Percentiles rank a stretch among this genome's conserved stretches.
These are phyloP conservation scores for Axinella damicornis DNA, from an alignment of 37 sponge, comb jelly and placozoan species.

Conservation along the genomic window DNA sequence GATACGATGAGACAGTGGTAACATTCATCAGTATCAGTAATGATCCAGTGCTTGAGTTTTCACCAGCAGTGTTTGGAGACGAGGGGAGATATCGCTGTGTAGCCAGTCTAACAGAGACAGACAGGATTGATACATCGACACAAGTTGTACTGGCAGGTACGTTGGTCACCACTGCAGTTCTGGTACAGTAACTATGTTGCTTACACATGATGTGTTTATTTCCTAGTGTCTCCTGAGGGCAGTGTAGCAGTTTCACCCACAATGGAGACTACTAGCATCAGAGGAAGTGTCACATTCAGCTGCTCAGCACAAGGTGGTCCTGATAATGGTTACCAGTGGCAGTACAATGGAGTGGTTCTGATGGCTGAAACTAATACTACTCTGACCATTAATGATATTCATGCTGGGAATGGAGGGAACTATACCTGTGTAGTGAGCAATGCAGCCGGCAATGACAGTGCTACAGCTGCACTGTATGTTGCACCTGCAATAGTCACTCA, in stretches of 20 bases:
- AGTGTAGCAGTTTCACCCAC: conserved; percentile 10
- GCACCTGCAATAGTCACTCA: background rate
- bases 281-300: background rate
- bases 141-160: no score
- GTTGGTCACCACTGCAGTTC: no score
- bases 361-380: background rate
- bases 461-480: conserved; percentile 16
- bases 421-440: conserved; percentile 48
- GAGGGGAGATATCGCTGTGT: conserved; percentile 33
- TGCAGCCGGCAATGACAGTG: conserved; percentile 34
- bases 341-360: background rate
- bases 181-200: no score
- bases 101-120: background rate
- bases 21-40: no score
- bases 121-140: no score
- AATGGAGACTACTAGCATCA: background rate
- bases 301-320: conserved; percentile 23
- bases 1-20: no score
- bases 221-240: conserved; percentile 27
- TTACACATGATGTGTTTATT: no score
- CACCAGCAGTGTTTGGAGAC: conserved; percentile 42
- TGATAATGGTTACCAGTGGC: conserved; percentile 22
- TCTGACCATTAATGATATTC: background rate
- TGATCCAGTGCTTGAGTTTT: background rate
- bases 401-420: conserved; percentile 37